These are phyloP conservation scores for Patiria pectinifera DNA, from an alignment of 53 echinoderm and acorn worm species.

Conservation along the genomic window DNA sequence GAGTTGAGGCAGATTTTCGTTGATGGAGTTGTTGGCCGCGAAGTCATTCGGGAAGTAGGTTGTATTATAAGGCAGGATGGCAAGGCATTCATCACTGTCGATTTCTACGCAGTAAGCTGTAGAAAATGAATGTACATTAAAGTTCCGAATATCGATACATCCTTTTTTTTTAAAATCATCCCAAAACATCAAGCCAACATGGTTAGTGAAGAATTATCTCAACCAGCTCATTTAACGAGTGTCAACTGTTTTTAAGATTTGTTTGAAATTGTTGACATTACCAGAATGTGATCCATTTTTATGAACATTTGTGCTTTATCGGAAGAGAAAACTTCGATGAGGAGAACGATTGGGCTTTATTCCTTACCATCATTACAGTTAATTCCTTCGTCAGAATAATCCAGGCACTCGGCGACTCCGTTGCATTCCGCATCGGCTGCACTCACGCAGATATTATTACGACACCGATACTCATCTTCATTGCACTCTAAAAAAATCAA, in stretches of 20 bases:
- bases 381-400: constrained; percentile 50
- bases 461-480: not conserved
- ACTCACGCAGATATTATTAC: not conserved
- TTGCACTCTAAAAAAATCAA: not conserved
- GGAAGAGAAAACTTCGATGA: no score
- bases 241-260: no score
- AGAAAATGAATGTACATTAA: not conserved
- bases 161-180: no score
- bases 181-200: no score
- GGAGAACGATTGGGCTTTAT: no score
- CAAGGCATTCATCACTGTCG: not conserved
- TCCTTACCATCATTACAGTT: constrained; percentile 8
- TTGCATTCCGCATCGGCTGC: constrained; percentile 10
- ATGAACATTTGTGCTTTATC: no score
- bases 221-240: no score
- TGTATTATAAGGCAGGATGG: not conserved
- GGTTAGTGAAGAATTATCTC: no score
- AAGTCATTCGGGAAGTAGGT: constrained; percentile 19
- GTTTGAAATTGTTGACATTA: no score
- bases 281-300: no score
- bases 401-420: constrained; percentile 30
- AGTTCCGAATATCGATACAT: no score
- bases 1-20: not conserved
- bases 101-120: constrained; percentile 13
- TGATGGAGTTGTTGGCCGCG: not conserved